Conservation (phyloP, 2,797 vertebrate species). For the Pantherophis vulpinus region DNA sequence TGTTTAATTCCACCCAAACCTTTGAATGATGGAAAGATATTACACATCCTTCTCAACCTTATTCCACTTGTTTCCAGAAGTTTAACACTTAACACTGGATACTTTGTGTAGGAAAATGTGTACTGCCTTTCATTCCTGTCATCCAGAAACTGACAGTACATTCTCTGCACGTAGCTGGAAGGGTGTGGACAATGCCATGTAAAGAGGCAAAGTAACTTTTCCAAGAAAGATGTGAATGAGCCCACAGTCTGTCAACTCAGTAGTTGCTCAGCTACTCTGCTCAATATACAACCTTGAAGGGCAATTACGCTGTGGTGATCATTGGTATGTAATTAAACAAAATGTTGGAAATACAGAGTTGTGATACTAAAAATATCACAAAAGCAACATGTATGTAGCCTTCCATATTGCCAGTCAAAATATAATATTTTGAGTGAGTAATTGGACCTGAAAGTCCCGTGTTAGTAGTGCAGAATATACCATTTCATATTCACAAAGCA, state of each 20-base stretch:
- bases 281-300: not conserved
- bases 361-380: constrained; percentile 9
- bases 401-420: not conserved
- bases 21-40: not conserved
- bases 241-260: not conserved
- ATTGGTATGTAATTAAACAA: constrained; percentile 28
- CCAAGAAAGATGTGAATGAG: constrained; percentile 17
- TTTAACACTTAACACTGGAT: not conserved
- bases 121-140: not conserved
- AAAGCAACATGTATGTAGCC: constrained; percentile 4
- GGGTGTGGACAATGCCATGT: not conserved
- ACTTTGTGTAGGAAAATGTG: not conserved
- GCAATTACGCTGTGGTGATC: constrained; percentile 34
- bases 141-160: not conserved
- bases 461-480: not conserved
- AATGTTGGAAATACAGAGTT: constrained; percentile 38
- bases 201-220: not conserved
- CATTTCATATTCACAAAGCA: not conserved
- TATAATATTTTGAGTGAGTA: not conserved
- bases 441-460: not conserved
- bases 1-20: not conserved
- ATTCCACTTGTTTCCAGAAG: not conserved
- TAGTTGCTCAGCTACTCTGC: not conserved
- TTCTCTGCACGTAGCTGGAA: constrained; percentile 17
- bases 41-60: not conserved